Evolutionary conservation across 2,113 vertebrate species (phyloP), one percentile per base, ranked within the genome.

Genomic region (Aegithalos caudatus): DNA sequence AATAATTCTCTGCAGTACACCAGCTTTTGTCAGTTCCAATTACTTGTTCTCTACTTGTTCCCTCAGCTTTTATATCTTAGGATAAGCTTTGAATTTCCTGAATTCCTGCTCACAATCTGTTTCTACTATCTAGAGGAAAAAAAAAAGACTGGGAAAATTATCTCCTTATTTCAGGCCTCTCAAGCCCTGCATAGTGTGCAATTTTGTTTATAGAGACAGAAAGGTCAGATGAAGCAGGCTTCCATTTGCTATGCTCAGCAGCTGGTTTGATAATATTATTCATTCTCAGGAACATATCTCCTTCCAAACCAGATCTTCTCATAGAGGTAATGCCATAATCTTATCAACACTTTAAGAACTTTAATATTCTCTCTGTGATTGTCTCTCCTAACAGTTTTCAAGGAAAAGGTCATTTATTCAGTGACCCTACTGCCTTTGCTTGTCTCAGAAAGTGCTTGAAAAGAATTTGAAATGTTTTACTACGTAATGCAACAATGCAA

Each of bases 251-350:
- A 7, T 51, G 19, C 64, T 94, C 56, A 70, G 51, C 65, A 74
- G 22, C 38, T 81, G 25, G 6, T 84, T 95, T 86, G 69, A 66
- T 91, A 74, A 50, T 74, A 37, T 60, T 86, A 86, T 53, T 86
- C 23, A 70, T 73, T 93, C 40, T 86, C 12, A 12, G 67, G 62
- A 60, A 13, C 18, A 10, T 51, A 40, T 80, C 71, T 88, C 35
- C 38, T 96, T 92, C 64, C 80, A 92, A 83, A 86, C 33, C 64
- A 73, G 64, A 86, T 88, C 91, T 66, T 83, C 58, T 86, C 24
- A 45, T 50, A 54, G 64, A 80, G 47, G 42, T 89, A 81, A 70
- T 66, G 38, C 77, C 51, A 62, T 83, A 64, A 66, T 86, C 86
- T 69, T 84, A 77, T 47, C 77, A 62, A 38, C n/a, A 66, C 35